These are phyloP conservation scores for Malurus cyaneus DNA, from an alignment of 2,113 vertebrate species.

Conservation along the genomic window DNA sequence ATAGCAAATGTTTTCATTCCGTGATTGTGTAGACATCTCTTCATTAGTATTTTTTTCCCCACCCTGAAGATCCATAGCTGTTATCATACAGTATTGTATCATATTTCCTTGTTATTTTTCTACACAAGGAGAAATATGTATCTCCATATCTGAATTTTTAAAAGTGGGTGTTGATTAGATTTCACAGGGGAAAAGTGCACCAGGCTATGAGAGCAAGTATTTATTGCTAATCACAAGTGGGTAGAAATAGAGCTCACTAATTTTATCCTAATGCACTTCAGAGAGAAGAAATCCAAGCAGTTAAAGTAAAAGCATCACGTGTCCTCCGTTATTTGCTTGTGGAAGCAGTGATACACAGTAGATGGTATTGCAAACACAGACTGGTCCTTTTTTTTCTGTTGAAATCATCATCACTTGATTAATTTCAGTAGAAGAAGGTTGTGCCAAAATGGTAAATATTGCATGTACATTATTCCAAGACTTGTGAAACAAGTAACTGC, in stretches of 20 bases:
- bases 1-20: not conserved
- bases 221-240: conserved; percentile 54
- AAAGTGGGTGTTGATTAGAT: conserved; percentile 40
- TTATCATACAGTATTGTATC: not conserved
- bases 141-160: conserved; percentile 12
- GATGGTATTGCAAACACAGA: conserved; percentile 18
- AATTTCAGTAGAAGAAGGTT: not conserved
- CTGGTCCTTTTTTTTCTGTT: not conserved
- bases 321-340: conserved; percentile 39
- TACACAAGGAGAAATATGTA: not conserved
- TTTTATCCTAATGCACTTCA: conserved; percentile 54
- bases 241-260: conserved; percentile 56
- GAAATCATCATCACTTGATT: conserved; percentile 18
- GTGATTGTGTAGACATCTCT: not conserved
- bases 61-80: not conserved
- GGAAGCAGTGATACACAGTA: conserved; percentile 8
- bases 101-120: not conserved
- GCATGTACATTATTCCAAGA: not conserved
- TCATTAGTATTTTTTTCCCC: not conserved
- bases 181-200: conserved; percentile 24
- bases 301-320: conserved; percentile 59
- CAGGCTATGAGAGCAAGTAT: not conserved
- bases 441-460: not conserved
- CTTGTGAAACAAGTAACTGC: not conserved
- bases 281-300: conserved; percentile 21